Evolutionary conservation across 2,888 invertebrate genomes (phyloP), one percentile per base, ranked within the genome.

Genomic region (Galerucella pusilla): DNA sequence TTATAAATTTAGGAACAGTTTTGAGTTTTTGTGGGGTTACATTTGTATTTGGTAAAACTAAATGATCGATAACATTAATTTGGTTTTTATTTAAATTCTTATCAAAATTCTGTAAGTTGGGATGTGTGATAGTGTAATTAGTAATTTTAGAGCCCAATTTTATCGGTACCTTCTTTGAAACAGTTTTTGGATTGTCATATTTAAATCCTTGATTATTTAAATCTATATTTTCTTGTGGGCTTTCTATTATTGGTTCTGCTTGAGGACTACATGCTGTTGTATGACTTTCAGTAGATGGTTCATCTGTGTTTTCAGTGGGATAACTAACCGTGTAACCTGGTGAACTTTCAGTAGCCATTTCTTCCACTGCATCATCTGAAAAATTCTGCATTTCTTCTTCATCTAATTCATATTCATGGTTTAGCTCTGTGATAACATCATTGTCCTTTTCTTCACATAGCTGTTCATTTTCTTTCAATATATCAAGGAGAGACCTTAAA

Each of bases 401-500:
- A 35, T 28, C 42, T 73, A 45, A 61, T 35, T 63, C 70, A 42
- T n/a, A 12, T 66, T 59, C 60, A n/a, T 25, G 11, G 28, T 66
- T 20, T 12, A 66, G 59, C 28, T 71, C 60, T 66, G 42, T 9
- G 20, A 65, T 25, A 6, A 59, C 60, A 2, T 72, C 42, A 20
- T 67, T 60, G 14, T 46, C 16, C 5, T 77, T 70, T 70, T 74
- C 77, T 66, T 72, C 54, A 63, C 69, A 76, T 35, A 76, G n/a
- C n/a, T 61, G 63, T 20, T 76, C 71, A 68, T 73, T 76, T 68
- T 76, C 73, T 54, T 64, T 67, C n/a, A 76, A 63, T 59, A 76
- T 73, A 10, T 76, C 68, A 2, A 76, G 64, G 28, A 76, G 67
- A 28, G 69, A 70, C n/a, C 64, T 65, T 45, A 46, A 65, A 65